A percentile compares a stretch with the other conserved stretches of the same genome.
Conservation (phyloP, 2,113 vertebrate species). For the Microtus richardsoni region DNA sequence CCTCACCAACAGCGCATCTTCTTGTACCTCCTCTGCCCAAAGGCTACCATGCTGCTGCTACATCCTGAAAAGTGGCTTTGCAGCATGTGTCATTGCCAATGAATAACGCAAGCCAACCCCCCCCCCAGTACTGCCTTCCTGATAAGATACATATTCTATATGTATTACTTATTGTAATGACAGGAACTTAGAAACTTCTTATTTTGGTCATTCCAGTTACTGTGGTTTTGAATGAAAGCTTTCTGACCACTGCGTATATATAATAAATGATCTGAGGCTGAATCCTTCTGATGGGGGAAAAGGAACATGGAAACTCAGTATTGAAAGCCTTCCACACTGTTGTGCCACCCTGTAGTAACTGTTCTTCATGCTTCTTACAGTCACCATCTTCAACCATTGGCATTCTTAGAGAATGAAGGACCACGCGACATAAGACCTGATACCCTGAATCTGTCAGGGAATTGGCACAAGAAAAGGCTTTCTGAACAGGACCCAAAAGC, state of each 20-base stretch:
- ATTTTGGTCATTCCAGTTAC: slow-evolving; percentile 36
- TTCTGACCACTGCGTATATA: neutral
- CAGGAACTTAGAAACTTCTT: slow-evolving; percentile 18
- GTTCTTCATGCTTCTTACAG: neutral
- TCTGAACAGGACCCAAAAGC: no score
- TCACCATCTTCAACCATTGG: neutral
- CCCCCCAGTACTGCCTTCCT: neutral
- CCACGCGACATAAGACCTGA: neutral
- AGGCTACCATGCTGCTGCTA: neutral
- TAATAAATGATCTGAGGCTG: slow-evolving; percentile 36
- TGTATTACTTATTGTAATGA: neutral
- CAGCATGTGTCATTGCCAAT: slow-evolving; percentile 4
- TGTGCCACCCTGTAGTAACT: neutral
- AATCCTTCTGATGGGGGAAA: slow-evolving; percentile 3
- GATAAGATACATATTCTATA: neutral
- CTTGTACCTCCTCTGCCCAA: neutral
- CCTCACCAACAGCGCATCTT: neutral
- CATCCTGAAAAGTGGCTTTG: slow-evolving; percentile 12
- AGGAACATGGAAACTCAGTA: neutral
- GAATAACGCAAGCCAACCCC: neutral
- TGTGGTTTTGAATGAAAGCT: slow-evolving; percentile 32
- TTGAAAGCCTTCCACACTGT: neutral
- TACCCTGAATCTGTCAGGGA: no score
- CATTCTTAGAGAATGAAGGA: neutral
- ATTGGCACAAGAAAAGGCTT: no score